Conservation (phyloP, 2,797 vertebrate genomes). For the Gambelia wislizenii region DNA sequence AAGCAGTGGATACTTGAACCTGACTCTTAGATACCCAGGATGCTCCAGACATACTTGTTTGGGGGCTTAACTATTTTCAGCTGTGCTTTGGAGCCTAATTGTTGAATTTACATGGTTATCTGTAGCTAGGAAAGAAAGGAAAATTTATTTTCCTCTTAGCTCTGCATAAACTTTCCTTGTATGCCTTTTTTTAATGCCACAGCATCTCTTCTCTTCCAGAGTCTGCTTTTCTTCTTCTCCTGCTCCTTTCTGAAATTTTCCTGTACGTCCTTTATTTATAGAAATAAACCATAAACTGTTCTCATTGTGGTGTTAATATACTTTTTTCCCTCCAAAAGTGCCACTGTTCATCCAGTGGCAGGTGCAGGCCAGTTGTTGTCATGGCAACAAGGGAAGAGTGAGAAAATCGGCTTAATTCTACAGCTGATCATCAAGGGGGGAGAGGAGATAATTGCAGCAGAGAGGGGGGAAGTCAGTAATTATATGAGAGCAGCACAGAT, state of each 20-base stretch:
- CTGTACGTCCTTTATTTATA: neutral
- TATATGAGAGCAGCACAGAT: conserved; percentile 50
- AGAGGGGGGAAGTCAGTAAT: conserved; percentile 59
- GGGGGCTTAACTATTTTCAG: no score
- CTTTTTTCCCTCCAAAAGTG: conserved; percentile 47
- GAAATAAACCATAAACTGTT: neutral
- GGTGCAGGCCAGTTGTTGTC: conserved; percentile 70
- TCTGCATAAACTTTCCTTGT: neutral
- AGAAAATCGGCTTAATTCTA: conserved; percentile 68
- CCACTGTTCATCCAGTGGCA: conserved; percentile 68
- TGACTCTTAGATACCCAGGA: neutral
- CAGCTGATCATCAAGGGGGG: conserved; percentile 71
- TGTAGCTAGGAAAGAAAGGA: neutral
- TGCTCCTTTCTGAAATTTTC: neutral
- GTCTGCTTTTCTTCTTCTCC: neutral
- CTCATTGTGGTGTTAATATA: neutral
- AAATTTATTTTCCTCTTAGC: neutral
- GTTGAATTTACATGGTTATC: neutral
- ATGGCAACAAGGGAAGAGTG: conserved; percentile 65
- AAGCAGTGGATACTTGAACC: neutral
- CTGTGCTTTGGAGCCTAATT: neutral
- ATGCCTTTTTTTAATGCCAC: neutral
- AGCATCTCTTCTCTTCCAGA: neutral
- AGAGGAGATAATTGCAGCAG: conserved; percentile 63
- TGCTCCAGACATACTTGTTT: no score